Conservation (phyloP, 2,888 invertebrate genomes). For the Azorinus chamasolen region DNA sequence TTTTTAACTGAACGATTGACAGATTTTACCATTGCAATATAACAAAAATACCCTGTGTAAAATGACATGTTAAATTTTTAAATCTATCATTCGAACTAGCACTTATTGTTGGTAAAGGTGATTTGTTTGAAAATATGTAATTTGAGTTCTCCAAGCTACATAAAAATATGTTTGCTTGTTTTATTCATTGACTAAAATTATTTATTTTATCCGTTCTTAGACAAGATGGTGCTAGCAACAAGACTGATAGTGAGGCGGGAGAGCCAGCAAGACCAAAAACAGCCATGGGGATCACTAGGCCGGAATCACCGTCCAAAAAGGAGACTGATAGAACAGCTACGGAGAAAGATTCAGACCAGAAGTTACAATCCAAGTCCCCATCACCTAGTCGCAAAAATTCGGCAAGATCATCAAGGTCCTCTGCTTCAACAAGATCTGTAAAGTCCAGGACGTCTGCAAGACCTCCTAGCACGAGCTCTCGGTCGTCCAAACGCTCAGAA, state of each 20-base stretch:
- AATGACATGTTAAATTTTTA: too few species aligned
- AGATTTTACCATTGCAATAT: too few species aligned
- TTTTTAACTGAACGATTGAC: too few species aligned
- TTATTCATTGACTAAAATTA: too few species aligned
- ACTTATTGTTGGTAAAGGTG: too few species aligned
- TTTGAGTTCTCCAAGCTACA: too few species aligned
- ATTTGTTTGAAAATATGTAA: too few species aligned
- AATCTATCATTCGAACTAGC: too few species aligned
- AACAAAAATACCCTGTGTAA: too few species aligned
- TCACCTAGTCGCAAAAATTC: constrained; percentile 50
- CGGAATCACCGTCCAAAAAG: neutral
- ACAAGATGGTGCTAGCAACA: neutral
- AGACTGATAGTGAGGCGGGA: constrained; percentile 13
- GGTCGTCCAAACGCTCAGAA: constrained; percentile 19
- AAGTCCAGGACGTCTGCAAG: constrained; percentile 38
- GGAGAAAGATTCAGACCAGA: neutral
- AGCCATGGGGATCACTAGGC: neutral
- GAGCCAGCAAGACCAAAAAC: constrained; percentile 34
- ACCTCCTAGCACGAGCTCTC: constrained; percentile 30
- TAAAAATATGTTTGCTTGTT: too few species aligned
- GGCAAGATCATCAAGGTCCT: constrained; percentile 24
- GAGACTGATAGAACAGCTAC: neutral
- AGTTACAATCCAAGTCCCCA: constrained; percentile 23
- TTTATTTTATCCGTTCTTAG: too few species aligned
- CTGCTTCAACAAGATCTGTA: constrained; percentile 28